These are phyloP conservation scores for Synergus itoensis DNA, from an alignment of 2,888 invertebrate species.

Conservation along the genomic window DNA sequence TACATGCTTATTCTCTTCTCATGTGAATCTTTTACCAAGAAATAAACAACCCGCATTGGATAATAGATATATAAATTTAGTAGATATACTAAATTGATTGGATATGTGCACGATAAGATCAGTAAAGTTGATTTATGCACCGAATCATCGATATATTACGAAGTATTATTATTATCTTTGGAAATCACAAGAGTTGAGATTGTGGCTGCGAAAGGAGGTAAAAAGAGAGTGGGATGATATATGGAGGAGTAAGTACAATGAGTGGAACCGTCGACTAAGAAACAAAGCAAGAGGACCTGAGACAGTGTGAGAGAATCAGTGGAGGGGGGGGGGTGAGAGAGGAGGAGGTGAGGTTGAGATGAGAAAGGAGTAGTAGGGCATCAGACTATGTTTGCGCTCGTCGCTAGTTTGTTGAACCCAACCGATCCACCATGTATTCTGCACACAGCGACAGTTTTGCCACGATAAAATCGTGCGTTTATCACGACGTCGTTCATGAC, in stretches of 20 bases:
- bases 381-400: constrained; percentile 53
- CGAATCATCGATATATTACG: constrained; percentile 22
- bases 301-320: constrained; percentile 18
- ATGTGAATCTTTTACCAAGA: too few species aligned
- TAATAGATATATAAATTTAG: constrained; percentile 2
- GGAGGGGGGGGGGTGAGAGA: neutral
- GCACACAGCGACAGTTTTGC: constrained; percentile 59
- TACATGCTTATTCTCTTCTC: too few species aligned
- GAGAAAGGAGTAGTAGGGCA: constrained; percentile 53
- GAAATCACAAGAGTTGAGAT: constrained; percentile 32
- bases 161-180: constrained; percentile 39
- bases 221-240: constrained; percentile 29
- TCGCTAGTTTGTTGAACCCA: constrained; percentile 61
- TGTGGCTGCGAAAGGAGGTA: constrained; percentile 8
- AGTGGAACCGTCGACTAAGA: constrained; percentile 37
- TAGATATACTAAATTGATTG: constrained; percentile 10
- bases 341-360: constrained; percentile 46
- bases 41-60: neutral
- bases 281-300: constrained; percentile 30
- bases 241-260: constrained; percentile 39
- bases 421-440: constrained; percentile 46
- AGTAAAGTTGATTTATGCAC: constrained; percentile 3
- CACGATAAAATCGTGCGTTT: constrained; percentile 65
- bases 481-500: constrained; percentile 65
- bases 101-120: neutral